Evolutionary conservation across 2,797 vertebrate species (phyloP), one percentile per base, ranked within the genome.

Genomic region (Silurus aristotelis): DNA sequence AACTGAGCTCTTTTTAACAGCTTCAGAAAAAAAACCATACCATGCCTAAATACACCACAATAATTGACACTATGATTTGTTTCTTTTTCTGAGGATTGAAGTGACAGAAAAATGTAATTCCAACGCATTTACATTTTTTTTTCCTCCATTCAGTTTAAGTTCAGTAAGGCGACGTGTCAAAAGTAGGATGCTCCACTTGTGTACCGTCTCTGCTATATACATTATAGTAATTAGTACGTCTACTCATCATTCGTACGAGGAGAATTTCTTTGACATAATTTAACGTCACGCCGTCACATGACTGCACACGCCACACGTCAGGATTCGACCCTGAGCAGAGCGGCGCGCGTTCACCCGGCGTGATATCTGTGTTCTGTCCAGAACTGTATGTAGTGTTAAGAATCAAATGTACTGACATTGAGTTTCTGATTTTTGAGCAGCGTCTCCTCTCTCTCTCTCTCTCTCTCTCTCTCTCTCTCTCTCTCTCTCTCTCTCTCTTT

Each of bases 351-450:
- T 8, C 67, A 46, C 20, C 20, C 48, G 22, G 14, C 46, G 1
- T 31, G 31, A 76, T 10, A 58, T 76, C 56, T 43, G 76, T 9
- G 60, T 22, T 46, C 60, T 64, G 38, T 56, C 17, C n/a, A 56
- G 72, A 9, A 63, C 31, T 46, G 20, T n/a, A 15, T 14, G 3
- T 14, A 79, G 2, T 43, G 31, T 6, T n/a, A 5, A 79, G 20
- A n/a, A 63, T 5, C 58, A 25, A 63, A 17, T 15, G 38, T 25
- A 5, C 31, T 48, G 38, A 17, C 0, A 3, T 20, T 13, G 55
- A 63, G 77, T 79, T 79, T 14, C 12, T 7, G 38, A 78, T 6
- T 15, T 60, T 38, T 82, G 31, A 83, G 82, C 82, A 75, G 70
- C 38, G 27, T 63, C 38, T 73, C 58, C 6, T 27, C 52, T 70